Evolutionary conservation across 1,140 invertebrate species (phyloP), one percentile per base, ranked within the genome.

Genomic region (Uloborus diversus): DNA sequence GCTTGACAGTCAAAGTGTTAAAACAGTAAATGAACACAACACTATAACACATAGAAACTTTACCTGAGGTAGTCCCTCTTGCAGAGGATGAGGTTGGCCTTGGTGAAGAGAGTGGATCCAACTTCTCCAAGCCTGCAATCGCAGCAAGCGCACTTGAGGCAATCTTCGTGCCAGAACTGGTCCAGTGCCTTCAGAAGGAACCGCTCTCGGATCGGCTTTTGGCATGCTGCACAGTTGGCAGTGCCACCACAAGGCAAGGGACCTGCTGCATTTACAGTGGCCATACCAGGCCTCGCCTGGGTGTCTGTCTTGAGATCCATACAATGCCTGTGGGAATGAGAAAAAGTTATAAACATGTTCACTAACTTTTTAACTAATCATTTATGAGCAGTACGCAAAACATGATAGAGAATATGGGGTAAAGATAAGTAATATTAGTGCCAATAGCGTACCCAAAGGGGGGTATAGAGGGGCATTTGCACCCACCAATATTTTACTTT

Each of bases 131-230:
- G 89, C 53, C 94, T 89, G 86, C 94, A 96, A 85, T 96, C 94
- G 86, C 95, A 97, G 86, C 95, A 96, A 30, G 94, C 94, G 84
- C 95, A 96, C 85, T 96, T 96, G 37, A 97, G 89, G 84, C 95
- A 97, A 85, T 96, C 95, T 84, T 97, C 95, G 86, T 97, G 95
- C 95, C 95, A 97, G 85, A 91, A 94, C 85, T 95, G 89, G 84
- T 96, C 94, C 84, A 96, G 87, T 0, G 94, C 93, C 65, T 86
- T 86, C 64, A 87, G 84, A 42, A 87, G 75, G 69, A 84, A 87
- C 84, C 84, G 82, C 68, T 89, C 89, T 5, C 84, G 84, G 64
- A 89, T 89, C 25, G 84, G 82, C 81, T 88, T 88, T 68, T 88
- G 87, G 81, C 88, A 89, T 5, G 87, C 87, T 2, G 88, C 86